Percentiles rank a stretch among this genome's conserved stretches.
These are phyloP conservation scores for Typhlichthys subterraneus DNA, from an alignment of 2,797 vertebrate genomes.

Conservation along the genomic window DNA sequence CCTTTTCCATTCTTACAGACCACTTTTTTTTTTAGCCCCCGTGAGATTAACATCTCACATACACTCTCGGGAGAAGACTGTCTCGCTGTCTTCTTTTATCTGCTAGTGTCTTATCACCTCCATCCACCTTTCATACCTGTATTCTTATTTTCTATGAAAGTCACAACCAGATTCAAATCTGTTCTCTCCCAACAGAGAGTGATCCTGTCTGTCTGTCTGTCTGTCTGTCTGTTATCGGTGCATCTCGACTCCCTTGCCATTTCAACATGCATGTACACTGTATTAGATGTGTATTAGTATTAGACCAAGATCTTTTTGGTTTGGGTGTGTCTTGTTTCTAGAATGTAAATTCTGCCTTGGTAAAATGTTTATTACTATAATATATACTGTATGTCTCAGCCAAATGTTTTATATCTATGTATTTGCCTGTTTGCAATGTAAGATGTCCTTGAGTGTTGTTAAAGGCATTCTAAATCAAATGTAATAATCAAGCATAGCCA, in stretches of 20 bases:
- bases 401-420: too few species aligned
- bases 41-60: constrained; percentile 34
- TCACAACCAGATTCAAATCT: constrained; percentile 5
- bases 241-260: not conserved
- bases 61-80: constrained; percentile 25
- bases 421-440: too few species aligned
- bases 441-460: too few species aligned
- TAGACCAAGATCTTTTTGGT: too few species aligned
- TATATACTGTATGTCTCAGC: too few species aligned
- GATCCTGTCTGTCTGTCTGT: not conserved
- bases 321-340: too few species aligned
- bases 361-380: too few species aligned
- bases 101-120: constrained; percentile 14
- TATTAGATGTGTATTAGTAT: too few species aligned
- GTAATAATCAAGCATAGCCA: too few species aligned
- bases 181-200: not conserved
- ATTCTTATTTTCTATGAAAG: constrained; percentile 22
- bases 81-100: constrained; percentile 19
- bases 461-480: too few species aligned
- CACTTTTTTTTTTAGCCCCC: constrained; percentile 12
- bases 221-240: not conserved
- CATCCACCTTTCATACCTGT: constrained; percentile 28
- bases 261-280: too few species aligned
- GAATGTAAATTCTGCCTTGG: too few species aligned
- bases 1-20: not conserved